These are phyloP conservation scores for Silurus meridionalis DNA, from an alignment of 2,113 vertebrate genomes.

Conservation along the genomic window DNA sequence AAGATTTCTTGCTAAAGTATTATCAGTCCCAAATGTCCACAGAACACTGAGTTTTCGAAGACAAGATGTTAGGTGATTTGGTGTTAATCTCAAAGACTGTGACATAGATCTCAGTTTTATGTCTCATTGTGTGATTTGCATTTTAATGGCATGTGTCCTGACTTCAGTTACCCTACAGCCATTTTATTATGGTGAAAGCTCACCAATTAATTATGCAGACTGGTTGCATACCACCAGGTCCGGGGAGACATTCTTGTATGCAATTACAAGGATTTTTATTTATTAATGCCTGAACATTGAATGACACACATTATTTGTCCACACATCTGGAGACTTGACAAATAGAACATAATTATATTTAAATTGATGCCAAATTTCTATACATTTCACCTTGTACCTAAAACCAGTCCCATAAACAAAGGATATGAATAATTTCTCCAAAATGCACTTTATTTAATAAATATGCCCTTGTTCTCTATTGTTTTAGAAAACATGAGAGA, in stretches of 20 bases:
- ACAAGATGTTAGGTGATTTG: conserved; percentile 54
- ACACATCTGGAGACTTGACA: conserved; percentile 47
- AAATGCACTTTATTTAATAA: conserved; percentile 19
- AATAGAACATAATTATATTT: conserved; percentile 57
- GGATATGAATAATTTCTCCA: not conserved
- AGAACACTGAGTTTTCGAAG: conserved; percentile 25
- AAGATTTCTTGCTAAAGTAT: conserved; percentile 33
- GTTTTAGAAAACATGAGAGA: not conserved
- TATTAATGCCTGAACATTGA: conserved; percentile 22
- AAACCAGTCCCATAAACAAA: conserved; percentile 46
- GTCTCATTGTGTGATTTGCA: conserved; percentile 70
- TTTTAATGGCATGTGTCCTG: conserved; percentile 67
- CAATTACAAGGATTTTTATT: conserved; percentile 55
- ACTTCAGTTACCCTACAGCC: conserved; percentile 63
- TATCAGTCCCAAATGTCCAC: conserved; percentile 33
- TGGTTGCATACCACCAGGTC: conserved; percentile 59
- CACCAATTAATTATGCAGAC: conserved; percentile 69
- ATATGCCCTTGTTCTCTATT: not conserved
- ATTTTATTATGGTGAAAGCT: conserved; percentile 57
- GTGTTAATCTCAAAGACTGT: conserved; percentile 52
- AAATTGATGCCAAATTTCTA: conserved; percentile 51
- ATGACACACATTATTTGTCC: not conserved
- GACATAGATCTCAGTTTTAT: conserved; percentile 61
- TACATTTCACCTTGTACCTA: conserved; percentile 37
- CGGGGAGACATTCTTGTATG: conserved; percentile 46